These are phyloP conservation scores for Balanococcus diminutus DNA, from an alignment of 2,888 invertebrate genomes.

Conservation along the genomic window DNA sequence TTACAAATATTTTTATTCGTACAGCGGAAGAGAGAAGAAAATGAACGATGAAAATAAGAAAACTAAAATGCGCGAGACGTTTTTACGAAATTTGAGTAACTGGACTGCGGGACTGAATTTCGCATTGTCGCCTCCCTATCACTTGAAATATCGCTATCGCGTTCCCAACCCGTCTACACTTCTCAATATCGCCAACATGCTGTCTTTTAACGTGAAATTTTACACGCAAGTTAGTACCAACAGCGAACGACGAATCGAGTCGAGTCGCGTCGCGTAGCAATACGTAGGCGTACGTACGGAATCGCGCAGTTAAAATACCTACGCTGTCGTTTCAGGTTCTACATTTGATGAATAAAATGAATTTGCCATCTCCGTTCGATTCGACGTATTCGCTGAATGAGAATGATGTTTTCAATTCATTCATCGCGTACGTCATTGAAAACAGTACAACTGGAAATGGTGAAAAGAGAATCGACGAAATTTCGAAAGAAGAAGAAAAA, in stretches of 20 bases:
- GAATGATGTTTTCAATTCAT: conserved; percentile 15
- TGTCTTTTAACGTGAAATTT: conserved; percentile 78
- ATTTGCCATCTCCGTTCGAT: conserved; percentile 82
- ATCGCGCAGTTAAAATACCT: no score
- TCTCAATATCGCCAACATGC: conserved; percentile 76
- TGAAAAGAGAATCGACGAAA: neutral
- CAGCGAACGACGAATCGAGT: no score
- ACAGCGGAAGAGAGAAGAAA: neutral
- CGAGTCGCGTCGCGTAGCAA: no score
- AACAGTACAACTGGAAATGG: neutral
- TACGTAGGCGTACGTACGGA: no score
- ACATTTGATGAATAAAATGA: conserved; percentile 96
- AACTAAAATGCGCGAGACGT: conserved; percentile 61
- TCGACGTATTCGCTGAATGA: conserved; percentile 59
- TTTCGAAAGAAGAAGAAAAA: conserved; percentile 56
- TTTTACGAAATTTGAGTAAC: conserved; percentile 67
- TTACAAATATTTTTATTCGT: neutral
- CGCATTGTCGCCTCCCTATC: conserved; percentile 76
- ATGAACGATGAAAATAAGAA: conserved; percentile 3
- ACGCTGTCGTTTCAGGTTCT: conserved; percentile 65
- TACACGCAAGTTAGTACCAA: conserved; percentile 69
- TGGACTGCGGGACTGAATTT: conserved; percentile 70
- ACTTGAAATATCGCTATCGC: conserved; percentile 82
- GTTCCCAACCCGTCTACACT: conserved; percentile 74
- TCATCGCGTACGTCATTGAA: neutral